Base-by-base conservation (phyloP, 2,888 invertebrate genomes). In the Lepidochitona cinerea region DNA sequence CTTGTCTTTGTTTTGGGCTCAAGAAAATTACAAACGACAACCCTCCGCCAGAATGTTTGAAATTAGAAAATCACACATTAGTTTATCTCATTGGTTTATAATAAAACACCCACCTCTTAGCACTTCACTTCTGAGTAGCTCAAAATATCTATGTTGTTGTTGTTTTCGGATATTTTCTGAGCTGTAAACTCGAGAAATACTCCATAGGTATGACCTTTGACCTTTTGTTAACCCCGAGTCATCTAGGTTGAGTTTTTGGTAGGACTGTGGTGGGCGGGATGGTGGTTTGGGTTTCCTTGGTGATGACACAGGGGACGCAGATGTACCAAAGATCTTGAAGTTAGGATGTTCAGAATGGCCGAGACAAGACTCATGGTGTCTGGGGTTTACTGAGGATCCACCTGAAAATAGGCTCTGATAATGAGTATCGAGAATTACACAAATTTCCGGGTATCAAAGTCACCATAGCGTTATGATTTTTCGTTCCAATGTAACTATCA, bases 171-270 rank as follows among this genome's bases (percentile, higher is more conserved):
- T 79, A 71, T 83, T 81, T 26, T 81, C 79, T 33, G 82, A 78
- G 69, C 81, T 83, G 75, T 87, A 87, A 49, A 85, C 81, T 41
- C 80, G 80, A 35, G 85, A 82, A 59, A 86, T 86, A 70, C 84
- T 85, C 78, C 78, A 80, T 41, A 87, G 73, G 75, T 87, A 87
- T 5, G 77, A 64, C 59, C 79, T 81, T 65, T 85, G 85, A 53
- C 85, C 85, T 0, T 72, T 70, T 4, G 78, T 79, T 66, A 86
- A 73, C 29, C 81, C 81, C 3, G 79, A 68, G 35, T 71, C 77
- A 49, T 81, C 76, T 26, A 71, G 74, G 69, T 49, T 33, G 29
- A 26, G 35, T 41, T 41, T 9, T 41, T 12, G 67, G 69, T 49
- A 72, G 29, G 6, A 72, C 18, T 1, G 72, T 68, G 36, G 68